These are phyloP conservation scores for Hypocryptadius cinnamomeus DNA, from an alignment of 2,113 vertebrate genomes.

Conservation along the genomic window DNA sequence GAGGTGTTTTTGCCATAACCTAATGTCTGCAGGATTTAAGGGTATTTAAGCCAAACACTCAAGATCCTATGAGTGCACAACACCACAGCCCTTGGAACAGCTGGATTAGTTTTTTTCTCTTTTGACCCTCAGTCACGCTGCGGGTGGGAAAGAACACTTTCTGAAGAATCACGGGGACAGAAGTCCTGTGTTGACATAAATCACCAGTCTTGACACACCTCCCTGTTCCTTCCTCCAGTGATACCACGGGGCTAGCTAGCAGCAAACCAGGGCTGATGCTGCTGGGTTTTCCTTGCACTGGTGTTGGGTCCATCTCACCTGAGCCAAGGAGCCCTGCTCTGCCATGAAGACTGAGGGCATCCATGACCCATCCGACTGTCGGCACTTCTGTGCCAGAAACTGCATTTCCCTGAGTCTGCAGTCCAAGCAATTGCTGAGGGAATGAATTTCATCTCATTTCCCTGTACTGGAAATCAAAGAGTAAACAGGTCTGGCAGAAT, in stretches of 20 bases:
- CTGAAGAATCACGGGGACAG: not conserved
- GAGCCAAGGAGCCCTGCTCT: not conserved
- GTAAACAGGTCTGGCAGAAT: not conserved
- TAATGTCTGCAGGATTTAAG: not conserved
- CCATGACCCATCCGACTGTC: not conserved
- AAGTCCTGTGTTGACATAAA: not conserved
- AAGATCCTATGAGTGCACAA: not conserved
- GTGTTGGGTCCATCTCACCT: not conserved
- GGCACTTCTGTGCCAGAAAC: not conserved
- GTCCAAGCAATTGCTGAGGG: not conserved
- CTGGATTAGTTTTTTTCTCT: not conserved
- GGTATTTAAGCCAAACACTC: not conserved
- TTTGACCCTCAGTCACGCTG: not conserved
- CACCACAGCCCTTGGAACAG: not conserved
- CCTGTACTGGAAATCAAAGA: not conserved
- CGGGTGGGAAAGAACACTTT: not conserved
- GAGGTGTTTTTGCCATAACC: not conserved
- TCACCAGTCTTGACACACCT: not conserved
- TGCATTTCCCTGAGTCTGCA: not conserved
- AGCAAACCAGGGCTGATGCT: not conserved
- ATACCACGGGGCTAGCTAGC: not conserved
- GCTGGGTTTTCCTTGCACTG: not conserved
- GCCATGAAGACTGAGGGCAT: not conserved
- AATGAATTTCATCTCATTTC: conserved; percentile 2
- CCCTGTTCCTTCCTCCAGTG: not conserved